Evolutionary conservation across 1,140 invertebrate genomes (phyloP).

Genomic region (Batillaria attramentaria): DNA sequence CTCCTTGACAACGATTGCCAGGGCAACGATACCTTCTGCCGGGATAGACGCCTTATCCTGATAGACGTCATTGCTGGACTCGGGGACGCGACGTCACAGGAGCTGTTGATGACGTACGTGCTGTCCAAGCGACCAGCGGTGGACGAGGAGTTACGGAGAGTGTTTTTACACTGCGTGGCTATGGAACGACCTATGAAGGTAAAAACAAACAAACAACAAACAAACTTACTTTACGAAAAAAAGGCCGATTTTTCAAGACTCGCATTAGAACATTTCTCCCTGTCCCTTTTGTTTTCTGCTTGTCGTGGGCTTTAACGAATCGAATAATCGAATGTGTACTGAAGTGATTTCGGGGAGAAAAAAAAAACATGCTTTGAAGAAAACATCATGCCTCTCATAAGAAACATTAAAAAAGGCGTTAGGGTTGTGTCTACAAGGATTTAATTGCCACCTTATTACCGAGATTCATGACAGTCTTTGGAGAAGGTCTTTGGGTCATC

Average conservation of each 20-base stretch:
- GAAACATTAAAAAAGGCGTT: too few relatives aligned
- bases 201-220: slow-evolving; percentile 31
- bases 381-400: too few relatives aligned
- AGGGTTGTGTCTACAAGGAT: too few relatives aligned
- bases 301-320: too few relatives aligned
- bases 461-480: too few relatives aligned
- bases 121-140: slow-evolving; percentile 14
- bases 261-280: slow-evolving; percentile 14
- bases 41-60: slow-evolving; percentile 38
- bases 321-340: too few relatives aligned
- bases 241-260: slow-evolving; percentile 21
- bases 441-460: too few relatives aligned
- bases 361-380: too few relatives aligned
- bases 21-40: slow-evolving; percentile 35
- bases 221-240: slow-evolving; percentile 36
- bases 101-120: slow-evolving; percentile 39
- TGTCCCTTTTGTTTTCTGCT: too few relatives aligned
- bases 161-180: slow-evolving; percentile 41
- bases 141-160: slow-evolving; percentile 40
- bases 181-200: slow-evolving; percentile 38
- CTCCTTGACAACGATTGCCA: slow-evolving; percentile 32
- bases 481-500: too few relatives aligned
- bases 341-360: too few relatives aligned
- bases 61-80: slow-evolving; percentile 45
- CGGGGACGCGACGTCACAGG: slow-evolving; percentile 37